Base-by-base conservation (phyloP, 2,113 vertebrate genomes). In the Vimba vimba region DNA sequence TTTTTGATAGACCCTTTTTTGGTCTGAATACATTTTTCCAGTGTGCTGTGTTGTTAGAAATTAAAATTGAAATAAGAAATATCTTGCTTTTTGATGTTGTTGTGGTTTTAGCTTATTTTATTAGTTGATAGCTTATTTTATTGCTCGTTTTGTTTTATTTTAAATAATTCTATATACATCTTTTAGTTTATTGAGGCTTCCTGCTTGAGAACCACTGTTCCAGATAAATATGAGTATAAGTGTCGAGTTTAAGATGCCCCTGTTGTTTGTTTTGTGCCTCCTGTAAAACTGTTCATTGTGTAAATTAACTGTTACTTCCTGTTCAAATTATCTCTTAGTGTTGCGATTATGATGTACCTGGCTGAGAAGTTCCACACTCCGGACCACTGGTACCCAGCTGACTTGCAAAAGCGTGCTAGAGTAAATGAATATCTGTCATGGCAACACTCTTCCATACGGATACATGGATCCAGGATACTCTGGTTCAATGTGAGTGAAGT, bases 321-420 rank as follows among this genome's bases (percentile, higher is more conserved):
- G 25, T 47, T 25, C 23, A 15, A 23, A 75, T 75, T 0, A 23
- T 30, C 19, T 19, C 33, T 4, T 86, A 96, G 95, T 60, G 4
- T 89, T 10, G 95, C 95, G 0, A 96, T 96, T 88, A 88, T 96
- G 89, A 83, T 90, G 79, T 96, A 95, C 87, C 11, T 96, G 87
- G 91, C 17, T 2, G 90, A 94, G 88, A 95, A 94, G 52, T 90
- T 91, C 57, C 71, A 80, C 0, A 82, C 92, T 4, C 79, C 93
- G 0, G 94, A 96, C 75, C 92, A 95, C 91, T 96, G 95, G 95
- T 96, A 92, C 64, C 95, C 95, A 0, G 92, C 92, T 0, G 94
- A 96, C 33, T 86, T 95, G 84, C 91, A 92, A 89, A 91, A 88
- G 82, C 89, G 91, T n/a, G 94, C 95, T 1, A 89, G 89, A 0